Evolutionary conservation across 2,797 vertebrate genomes (phyloP).

Genomic region (Acanthurus tractus): DNA sequence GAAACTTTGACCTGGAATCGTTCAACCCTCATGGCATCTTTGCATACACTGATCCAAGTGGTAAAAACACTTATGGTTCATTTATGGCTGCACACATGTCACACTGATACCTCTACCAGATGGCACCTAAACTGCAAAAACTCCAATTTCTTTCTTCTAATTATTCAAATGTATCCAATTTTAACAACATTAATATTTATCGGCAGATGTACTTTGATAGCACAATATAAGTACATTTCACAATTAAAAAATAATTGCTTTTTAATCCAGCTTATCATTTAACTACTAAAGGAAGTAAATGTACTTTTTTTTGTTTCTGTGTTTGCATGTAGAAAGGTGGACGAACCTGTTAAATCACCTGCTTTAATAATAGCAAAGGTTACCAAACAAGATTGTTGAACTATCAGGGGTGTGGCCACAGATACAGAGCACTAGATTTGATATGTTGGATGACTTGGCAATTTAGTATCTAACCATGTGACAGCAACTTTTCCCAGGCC

Average conservation of each 20-base stretch:
- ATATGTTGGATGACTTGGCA: too few species aligned
- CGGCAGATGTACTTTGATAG: neutral
- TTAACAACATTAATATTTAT: neutral
- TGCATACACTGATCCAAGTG: constrained; percentile 82
- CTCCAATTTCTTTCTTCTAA: too few species aligned
- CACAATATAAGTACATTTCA: neutral
- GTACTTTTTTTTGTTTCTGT: neutral
- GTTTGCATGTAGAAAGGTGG: too few species aligned
- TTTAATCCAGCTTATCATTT: neutral
- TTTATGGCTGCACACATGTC: neutral
- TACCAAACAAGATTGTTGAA: too few species aligned
- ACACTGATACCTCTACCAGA: neutral
- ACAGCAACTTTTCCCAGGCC: too few species aligned
- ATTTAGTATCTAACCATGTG: too few species aligned
- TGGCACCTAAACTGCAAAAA: neutral
- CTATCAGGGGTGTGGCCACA: too few species aligned
- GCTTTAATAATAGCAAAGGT: too few species aligned
- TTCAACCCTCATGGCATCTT: constrained; percentile 94
- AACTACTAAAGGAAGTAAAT: neutral
- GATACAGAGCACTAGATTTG: too few species aligned
- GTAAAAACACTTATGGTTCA: constrained; percentile 64
- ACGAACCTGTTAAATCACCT: too few species aligned
- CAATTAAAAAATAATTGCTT: neutral
- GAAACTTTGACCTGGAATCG: constrained; percentile 86
- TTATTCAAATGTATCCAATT: neutral